Percentiles rank a stretch among this genome's conserved stretches.
These are phyloP conservation scores for Leptobrachium leishanense DNA, from an alignment of 2,113 vertebrate genomes.

Conservation along the genomic window DNA sequence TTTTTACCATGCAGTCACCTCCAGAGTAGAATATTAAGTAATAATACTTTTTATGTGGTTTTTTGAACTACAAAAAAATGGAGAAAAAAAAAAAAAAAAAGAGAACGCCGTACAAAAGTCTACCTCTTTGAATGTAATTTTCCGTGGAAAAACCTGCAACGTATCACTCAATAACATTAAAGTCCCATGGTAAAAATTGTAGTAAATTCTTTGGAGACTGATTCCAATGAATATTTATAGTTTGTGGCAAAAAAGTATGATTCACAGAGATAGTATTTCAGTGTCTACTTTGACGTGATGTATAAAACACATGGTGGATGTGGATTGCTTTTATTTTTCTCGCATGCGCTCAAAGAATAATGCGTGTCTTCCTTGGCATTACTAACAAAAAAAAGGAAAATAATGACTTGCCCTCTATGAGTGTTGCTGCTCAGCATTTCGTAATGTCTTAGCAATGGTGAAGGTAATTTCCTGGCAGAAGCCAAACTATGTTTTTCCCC, in stretches of 20 bases:
- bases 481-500: not conserved
- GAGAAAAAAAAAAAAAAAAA: not conserved
- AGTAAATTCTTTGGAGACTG: constrained; percentile 64
- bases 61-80: constrained; percentile 52
- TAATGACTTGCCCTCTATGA: constrained; percentile 30
- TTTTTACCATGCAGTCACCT: constrained; percentile 66
- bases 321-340: constrained; percentile 40
- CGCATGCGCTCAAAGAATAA: constrained; percentile 7
- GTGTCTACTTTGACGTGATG: constrained; percentile 55
- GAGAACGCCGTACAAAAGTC: constrained; percentile 61
- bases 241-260: constrained; percentile 69
- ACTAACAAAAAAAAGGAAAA: constrained; percentile 6
- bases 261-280: constrained; percentile 74
- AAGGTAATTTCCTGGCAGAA: constrained; percentile 40
- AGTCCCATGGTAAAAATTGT: constrained; percentile 58
- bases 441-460: constrained; percentile 38
- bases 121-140: constrained; percentile 63
- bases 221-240: constrained; percentile 71
- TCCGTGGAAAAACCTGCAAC: constrained; percentile 71
- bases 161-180: constrained; percentile 60
- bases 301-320: constrained; percentile 53
- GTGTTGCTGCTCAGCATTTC: constrained; percentile 17
- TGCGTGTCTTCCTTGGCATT: constrained; percentile 16
- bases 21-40: constrained; percentile 63
- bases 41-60: constrained; percentile 67